These are phyloP conservation scores for Helicoverpa assulta DNA, from an alignment of 2,888 invertebrate species.

Conservation along the genomic window DNA sequence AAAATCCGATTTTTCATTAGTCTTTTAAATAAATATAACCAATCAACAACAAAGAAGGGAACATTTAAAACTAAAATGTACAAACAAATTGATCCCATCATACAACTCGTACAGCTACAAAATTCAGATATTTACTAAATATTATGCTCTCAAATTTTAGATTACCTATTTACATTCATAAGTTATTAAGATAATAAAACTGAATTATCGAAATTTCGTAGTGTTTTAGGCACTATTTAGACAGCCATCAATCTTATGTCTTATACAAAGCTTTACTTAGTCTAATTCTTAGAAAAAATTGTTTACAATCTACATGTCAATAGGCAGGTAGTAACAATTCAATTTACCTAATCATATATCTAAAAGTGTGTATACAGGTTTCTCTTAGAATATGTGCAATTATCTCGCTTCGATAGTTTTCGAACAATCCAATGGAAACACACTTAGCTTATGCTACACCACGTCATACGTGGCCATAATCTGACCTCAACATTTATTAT, in stretches of 20 bases:
- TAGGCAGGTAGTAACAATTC: constrained; percentile 89
- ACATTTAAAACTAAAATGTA: constrained; percentile 68
- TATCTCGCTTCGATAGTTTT: constrained; percentile 36
- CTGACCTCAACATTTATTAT: constrained; percentile 38
- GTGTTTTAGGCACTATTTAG: constrained; percentile 90
- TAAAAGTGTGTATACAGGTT: constrained; percentile 75
- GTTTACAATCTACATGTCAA: constrained; percentile 87
- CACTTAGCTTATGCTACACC: constrained; percentile 28
- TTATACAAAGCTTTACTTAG: constrained; percentile 88
- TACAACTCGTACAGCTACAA: constrained; percentile 79
- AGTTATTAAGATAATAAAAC: constrained; percentile 86
- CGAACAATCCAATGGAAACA: constrained; percentile 35
- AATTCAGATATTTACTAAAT: constrained; percentile 77
- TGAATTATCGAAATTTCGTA: constrained; percentile 89
- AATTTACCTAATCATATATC: constrained; percentile 78
- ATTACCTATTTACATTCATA: constrained; percentile 84
- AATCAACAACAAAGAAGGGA: constrained; percentile 35
- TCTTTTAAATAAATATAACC: constrained; percentile 13
- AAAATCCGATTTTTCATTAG: constrained; percentile 18
- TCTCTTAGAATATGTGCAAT: constrained; percentile 53
- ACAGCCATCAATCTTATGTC: constrained; percentile 90
- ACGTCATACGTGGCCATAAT: constrained; percentile 23
- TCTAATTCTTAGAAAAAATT: constrained; percentile 80
- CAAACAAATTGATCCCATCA: constrained; percentile 87
- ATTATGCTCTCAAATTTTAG: constrained; percentile 78